A percentile compares a stretch with the other conserved stretches of the same genome.
phyloP scores from a whole-genome alignment of 2,113 vertebrate species.

The Megaceryle torquata region DNA sequence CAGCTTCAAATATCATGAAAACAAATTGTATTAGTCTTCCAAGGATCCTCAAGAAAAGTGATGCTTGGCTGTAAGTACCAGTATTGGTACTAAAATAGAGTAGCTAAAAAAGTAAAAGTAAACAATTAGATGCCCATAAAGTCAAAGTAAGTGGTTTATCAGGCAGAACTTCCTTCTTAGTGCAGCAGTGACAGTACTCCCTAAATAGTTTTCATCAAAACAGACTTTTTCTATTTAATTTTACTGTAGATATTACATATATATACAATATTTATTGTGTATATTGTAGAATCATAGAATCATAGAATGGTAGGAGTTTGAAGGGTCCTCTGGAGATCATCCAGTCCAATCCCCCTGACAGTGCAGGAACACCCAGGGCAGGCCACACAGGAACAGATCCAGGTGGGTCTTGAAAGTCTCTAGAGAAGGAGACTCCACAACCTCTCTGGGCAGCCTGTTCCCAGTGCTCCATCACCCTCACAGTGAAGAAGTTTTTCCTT shows the following conservation, averaged over 20 bases:
- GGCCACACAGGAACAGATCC: no score
- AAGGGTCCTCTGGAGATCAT: no score
- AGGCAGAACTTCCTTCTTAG: not conserved
- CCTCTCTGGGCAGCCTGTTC: no score
- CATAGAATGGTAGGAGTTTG: no score
- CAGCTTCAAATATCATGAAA: not conserved
- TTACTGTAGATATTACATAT: not conserved
- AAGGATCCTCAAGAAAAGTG: not conserved
- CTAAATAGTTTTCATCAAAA: not conserved
- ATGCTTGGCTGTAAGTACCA: accelerated
- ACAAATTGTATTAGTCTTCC: not conserved
- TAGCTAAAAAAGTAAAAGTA: not conserved
- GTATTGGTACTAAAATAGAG: not conserved
- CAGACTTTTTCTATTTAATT: not conserved
- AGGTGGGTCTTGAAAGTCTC: no score
- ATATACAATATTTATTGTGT: not conserved
- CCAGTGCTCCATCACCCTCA: no score
- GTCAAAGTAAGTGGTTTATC: not conserved
- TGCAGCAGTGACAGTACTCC: not conserved
- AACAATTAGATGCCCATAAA: not conserved
- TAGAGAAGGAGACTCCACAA: no score
- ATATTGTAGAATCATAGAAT: no score
- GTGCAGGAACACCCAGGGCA: no score
- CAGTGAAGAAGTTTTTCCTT: no score
- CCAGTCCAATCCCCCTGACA: no score